Percentiles rank a stretch among this genome's conserved stretches.
These are phyloP conservation scores for Sipha flava DNA, from an alignment of 1,140 invertebrate genomes.

Conservation along the genomic window DNA sequence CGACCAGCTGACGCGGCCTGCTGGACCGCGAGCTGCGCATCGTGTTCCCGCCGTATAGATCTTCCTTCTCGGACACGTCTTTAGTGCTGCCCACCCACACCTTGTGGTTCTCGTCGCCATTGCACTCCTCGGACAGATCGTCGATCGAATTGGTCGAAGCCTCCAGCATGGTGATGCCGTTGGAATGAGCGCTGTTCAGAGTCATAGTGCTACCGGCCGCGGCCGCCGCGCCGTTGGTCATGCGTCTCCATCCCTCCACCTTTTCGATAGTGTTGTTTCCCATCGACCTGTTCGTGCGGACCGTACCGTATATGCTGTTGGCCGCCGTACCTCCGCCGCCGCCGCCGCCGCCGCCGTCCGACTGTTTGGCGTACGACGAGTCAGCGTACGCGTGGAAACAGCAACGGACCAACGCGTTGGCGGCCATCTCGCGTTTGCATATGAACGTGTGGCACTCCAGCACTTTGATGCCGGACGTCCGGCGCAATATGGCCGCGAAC, in stretches of 20 bases:
- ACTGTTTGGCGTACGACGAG: slow-evolving; percentile 78
- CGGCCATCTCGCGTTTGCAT: slow-evolving; percentile 88
- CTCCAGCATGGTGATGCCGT: slow-evolving; percentile 40
- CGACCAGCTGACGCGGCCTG: slow-evolving; percentile 66
- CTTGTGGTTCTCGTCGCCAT: slow-evolving; percentile 88
- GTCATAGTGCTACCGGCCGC: slow-evolving; percentile 49
- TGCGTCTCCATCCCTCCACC: slow-evolving; percentile 49
- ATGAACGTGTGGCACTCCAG: slow-evolving; percentile 99
- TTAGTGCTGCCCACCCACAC: slow-evolving; percentile 70
- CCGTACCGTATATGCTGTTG: slow-evolving; percentile 47
- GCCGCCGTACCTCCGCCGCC: slow-evolving; percentile 54
- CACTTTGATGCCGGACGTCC: slow-evolving; percentile 96
- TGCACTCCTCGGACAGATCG: slow-evolving; percentile 65
- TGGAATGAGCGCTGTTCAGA: slow-evolving; percentile 45
- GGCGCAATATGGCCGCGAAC: slow-evolving; percentile 89
- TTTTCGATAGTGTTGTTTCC: slow-evolving; percentile 41
- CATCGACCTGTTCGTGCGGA: slow-evolving; percentile 42
- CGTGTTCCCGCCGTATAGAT: slow-evolving; percentile 63
- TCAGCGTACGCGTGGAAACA: slow-evolving; percentile 94
- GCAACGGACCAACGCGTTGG: slow-evolving; percentile 85
- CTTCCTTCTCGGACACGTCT: slow-evolving; percentile 55
- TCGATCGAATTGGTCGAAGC: slow-evolving; percentile 49
- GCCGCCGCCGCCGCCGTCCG: slow-evolving; percentile 50
- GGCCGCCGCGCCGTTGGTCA: slow-evolving; percentile 42
- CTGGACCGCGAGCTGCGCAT: slow-evolving; percentile 58